A percentile compares a stretch with the other conserved stretches of the same genome.
Conservation (phyloP, 2,888 invertebrate species). For the Myathropa florea region DNA sequence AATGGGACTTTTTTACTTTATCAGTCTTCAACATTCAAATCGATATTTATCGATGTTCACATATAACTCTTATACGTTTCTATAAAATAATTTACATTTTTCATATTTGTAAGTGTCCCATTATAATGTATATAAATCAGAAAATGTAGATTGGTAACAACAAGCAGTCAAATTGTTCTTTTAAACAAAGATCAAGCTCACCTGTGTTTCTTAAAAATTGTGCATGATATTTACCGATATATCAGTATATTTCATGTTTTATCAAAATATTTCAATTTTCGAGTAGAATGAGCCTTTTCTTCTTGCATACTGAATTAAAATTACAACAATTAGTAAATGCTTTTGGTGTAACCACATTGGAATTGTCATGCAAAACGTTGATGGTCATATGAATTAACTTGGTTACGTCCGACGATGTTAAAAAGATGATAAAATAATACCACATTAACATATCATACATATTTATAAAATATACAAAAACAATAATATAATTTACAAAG, state of each 20-base stretch:
- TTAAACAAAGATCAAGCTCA: too few species aligned
- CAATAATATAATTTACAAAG: slow-evolving; percentile 17
- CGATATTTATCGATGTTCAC: too few species aligned
- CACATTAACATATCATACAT: slow-evolving; percentile 48
- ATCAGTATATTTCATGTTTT: background rate
- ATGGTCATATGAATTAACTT: slow-evolving; percentile 24
- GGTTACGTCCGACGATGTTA: slow-evolving; percentile 34
- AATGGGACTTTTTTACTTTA: too few species aligned
- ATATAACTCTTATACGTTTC: too few species aligned
- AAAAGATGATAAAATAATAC: slow-evolving; percentile 59
- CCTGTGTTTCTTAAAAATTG: too few species aligned
- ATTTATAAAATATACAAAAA: slow-evolving; percentile 11
- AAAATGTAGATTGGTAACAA: too few species aligned
- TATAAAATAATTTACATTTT: too few species aligned
- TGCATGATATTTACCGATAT: background rate
- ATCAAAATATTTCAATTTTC: background rate
- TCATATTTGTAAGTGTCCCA: too few species aligned
- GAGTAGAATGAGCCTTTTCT: background rate
- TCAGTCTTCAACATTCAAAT: too few species aligned
- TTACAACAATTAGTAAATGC: slow-evolving; percentile 19
- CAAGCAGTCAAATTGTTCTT: too few species aligned
- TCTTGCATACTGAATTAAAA: background rate
- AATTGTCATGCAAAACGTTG: slow-evolving; percentile 40
- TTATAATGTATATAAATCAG: too few species aligned
- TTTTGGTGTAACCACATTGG: background rate